These are phyloP conservation scores for Ophion ventricosus DNA, from an alignment of 2,888 invertebrate species.

Conservation along the genomic window DNA sequence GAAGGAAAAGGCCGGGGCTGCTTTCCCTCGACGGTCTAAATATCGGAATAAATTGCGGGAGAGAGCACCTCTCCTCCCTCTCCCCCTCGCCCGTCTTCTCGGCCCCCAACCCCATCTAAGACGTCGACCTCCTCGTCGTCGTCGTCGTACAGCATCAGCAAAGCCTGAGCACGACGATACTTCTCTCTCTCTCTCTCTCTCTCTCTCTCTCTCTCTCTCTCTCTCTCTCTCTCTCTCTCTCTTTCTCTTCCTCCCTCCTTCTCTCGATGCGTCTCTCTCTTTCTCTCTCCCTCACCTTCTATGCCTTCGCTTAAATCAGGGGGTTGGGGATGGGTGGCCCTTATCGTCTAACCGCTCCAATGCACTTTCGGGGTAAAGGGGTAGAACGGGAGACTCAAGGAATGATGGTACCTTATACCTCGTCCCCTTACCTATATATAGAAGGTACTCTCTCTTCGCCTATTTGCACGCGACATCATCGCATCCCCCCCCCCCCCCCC, in stretches of 20 bases:
- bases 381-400: constrained; percentile 69
- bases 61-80: constrained; percentile 39
- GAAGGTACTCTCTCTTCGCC: constrained; percentile 65
- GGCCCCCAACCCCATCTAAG: constrained; percentile 40
- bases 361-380: constrained; percentile 75
- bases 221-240: constrained; percentile 6
- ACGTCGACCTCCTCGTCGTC: constrained; percentile 51
- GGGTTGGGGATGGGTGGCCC: constrained; percentile 74
- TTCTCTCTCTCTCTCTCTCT: constrained; percentile 21
- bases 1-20: constrained; percentile 47
- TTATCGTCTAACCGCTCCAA: constrained; percentile 81
- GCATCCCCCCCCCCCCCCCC: constrained; percentile 20
- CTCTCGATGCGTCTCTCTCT: constrained; percentile 3
- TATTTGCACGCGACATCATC: constrained; percentile 70
- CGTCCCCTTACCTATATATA: constrained; percentile 63
- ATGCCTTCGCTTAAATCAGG: constrained; percentile 32
- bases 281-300: constrained; percentile 5
- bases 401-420: constrained; percentile 72
- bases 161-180: constrained; percentile 12
- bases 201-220: constrained; percentile 3
- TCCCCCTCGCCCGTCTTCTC: not conserved
- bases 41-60: constrained; percentile 81
- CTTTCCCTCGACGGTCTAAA: constrained; percentile 72
- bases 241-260: constrained; percentile 13
- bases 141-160: constrained; percentile 56